Conservation (phyloP, 2,888 invertebrate species). For the Drosophila vallismaia region DNA sequence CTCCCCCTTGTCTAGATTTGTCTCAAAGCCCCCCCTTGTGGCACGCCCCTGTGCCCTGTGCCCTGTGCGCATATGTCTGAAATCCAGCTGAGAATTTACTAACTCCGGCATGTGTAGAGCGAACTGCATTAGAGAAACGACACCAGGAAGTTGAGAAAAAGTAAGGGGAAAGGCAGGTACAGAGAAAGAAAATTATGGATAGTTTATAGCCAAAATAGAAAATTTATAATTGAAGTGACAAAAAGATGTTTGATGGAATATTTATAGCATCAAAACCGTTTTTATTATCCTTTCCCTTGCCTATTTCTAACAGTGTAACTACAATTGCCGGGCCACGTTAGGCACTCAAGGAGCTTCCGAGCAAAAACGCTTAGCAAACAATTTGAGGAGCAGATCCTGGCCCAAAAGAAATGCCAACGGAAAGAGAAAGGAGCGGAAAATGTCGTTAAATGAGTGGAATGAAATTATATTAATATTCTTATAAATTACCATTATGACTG, state of each 20-base stretch:
- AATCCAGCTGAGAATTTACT: constrained; percentile 69
- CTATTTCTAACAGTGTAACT: too few species aligned
- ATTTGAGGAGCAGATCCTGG: constrained; percentile 39
- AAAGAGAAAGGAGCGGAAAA: constrained; percentile 1
- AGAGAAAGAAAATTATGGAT: neutral
- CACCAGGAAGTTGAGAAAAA: constrained; percentile 17
- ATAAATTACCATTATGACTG: constrained; percentile 17
- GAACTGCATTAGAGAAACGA: constrained; percentile 52
- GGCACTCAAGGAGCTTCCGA: constrained; percentile 25
- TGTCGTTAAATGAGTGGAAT: constrained; percentile 35
- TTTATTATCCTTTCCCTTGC: too few species aligned
- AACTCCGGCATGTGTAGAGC: constrained; percentile 58
- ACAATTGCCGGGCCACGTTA: constrained; percentile 9
- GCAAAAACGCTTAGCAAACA: constrained; percentile 43
- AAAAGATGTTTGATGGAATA: neutral
- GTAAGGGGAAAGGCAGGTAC: neutral
- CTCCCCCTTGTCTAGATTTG: constrained; percentile 4
- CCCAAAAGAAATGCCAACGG: constrained; percentile 12
- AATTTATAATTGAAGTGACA: too few species aligned
- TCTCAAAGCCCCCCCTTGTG: constrained; percentile 3
- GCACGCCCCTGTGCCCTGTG: neutral
- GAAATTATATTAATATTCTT: constrained; percentile 22
- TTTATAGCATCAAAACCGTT: too few species aligned
- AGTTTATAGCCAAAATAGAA: too few species aligned
- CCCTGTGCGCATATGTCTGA: constrained; percentile 42